Conservation (phyloP, 2,797 vertebrate genomes). For the Poeciliopsis paucimaculata region DNA sequence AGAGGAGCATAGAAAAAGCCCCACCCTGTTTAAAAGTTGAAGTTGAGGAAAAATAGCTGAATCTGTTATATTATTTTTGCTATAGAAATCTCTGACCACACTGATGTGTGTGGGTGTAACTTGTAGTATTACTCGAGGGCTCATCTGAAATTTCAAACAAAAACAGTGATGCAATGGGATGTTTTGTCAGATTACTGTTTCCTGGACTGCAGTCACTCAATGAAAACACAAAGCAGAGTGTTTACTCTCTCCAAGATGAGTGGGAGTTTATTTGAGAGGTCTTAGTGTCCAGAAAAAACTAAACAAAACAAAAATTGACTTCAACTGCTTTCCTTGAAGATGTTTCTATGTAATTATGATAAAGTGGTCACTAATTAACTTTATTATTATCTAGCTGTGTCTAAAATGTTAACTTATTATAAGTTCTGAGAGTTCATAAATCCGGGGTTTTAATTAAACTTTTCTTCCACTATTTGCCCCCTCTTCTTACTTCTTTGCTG, state of each 20-base stretch:
- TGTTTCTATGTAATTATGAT: constrained; percentile 63
- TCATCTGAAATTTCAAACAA: background rate
- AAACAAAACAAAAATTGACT: constrained; percentile 68
- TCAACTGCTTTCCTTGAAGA: constrained; percentile 27
- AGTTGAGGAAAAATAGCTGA: background rate
- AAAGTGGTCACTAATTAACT: constrained; percentile 45
- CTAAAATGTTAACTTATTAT: background rate
- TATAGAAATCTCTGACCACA: background rate
- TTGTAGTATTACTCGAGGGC: background rate
- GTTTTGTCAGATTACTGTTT: background rate
- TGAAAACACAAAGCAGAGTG: constrained; percentile 17
- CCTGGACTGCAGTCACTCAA: background rate
- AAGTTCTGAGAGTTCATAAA: background rate
- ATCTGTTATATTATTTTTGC: background rate
- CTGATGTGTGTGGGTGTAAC: background rate
- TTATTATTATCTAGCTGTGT: constrained; percentile 31
- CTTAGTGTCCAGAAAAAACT: constrained; percentile 23
- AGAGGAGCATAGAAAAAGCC: constrained; percentile 17
- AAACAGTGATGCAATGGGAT: background rate
- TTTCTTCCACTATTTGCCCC: background rate
- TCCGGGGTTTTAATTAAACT: background rate
- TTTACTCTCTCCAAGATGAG: constrained; percentile 51
- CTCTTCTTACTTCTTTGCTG: background rate
- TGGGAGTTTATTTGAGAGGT: constrained; percentile 49
- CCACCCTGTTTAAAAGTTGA: background rate